These are phyloP conservation scores for Bombus difficillimus DNA, from an alignment of 1,140 invertebrate genomes.

Conservation along the genomic window DNA sequence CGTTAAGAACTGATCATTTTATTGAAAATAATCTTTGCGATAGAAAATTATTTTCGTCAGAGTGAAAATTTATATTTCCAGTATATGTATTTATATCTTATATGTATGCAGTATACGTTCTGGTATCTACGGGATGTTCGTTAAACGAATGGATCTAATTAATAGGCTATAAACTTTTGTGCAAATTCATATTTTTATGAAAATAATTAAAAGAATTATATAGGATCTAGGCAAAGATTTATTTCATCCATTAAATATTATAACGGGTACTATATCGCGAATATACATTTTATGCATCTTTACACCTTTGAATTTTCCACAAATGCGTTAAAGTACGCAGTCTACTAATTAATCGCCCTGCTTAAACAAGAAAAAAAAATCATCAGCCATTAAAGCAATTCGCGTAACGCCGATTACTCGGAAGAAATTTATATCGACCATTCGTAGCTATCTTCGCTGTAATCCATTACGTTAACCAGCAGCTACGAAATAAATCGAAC, in stretches of 20 bases:
- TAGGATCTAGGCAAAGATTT: too few species aligned
- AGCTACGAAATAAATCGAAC: constrained; percentile 23
- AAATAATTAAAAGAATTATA: too few species aligned
- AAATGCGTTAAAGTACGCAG: too few species aligned
- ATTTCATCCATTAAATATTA: too few species aligned
- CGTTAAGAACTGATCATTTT: neutral
- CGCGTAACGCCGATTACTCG: neutral
- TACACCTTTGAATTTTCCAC: too few species aligned
- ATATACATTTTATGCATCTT: too few species aligned
- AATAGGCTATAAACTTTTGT: too few species aligned
- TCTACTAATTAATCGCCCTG: neutral
- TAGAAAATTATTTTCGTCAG: neutral
- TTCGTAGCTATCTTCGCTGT: constrained; percentile 8
- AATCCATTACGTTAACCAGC: constrained; percentile 9
- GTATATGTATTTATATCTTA: neutral
- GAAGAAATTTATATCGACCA: neutral
- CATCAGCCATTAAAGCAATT: neutral
- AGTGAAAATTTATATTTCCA: neutral
- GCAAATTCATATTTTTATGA: too few species aligned
- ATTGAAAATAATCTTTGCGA: neutral
- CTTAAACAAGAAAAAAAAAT: neutral
- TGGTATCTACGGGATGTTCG: neutral
- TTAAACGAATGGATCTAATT: too few species aligned
- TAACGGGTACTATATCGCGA: too few species aligned
- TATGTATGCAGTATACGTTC: neutral